Evolutionary conservation across 2,113 vertebrate species (phyloP), one percentile per base, ranked within the genome.

Genomic region (Terrapene triunguis): DNA sequence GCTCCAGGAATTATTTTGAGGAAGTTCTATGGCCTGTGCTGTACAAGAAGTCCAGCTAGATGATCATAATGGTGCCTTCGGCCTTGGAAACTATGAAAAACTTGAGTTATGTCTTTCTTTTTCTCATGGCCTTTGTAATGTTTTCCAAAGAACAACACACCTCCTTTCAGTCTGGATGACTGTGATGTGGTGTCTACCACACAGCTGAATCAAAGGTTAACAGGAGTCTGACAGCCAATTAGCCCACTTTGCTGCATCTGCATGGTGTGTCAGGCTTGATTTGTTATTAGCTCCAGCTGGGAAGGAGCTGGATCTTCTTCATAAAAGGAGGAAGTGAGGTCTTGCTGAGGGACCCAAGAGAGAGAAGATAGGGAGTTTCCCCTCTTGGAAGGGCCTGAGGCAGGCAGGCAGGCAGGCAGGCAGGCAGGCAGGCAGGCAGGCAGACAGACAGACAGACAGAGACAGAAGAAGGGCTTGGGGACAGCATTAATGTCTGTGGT

Each of bases 81-180:
- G 62, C 62, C 32, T 65, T 65, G 62, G 62, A 65, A 65, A 35
- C 32, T 65, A 65, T 35, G 62, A 65, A 65, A 65, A 65, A 17
- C 13, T 65, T 65, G 62, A 95, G 93, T 55, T 81, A 78, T 82
- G 87, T 80, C 92, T 94, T 81, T 92, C 80, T 85, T 94, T 74
- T 80, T 96, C 92, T 94, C 79, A 57, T 90, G 87, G 85, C 8
- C 2, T 76, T 93, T 91, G 65, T 50, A 82, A 65, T 74, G 81
- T 92, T 97, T 96, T 96, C 32, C 87, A 97, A 97, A 97, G 94
- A 93, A 89, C 72, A 97, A 89, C 96, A 97, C 96, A 97, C 96
- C 93, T 92, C 97, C 79, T 0, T 96, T 97, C 94, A 96, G 95
- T 95, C 95, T 96, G 96, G 96, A 94, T 96, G 94, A 95, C 79